A percentile compares a stretch with the other conserved stretches of the same genome.
These are phyloP conservation scores for Acrossocheilus fasciatus DNA, from an alignment of 2,797 vertebrate species.

Conservation along the genomic window DNA sequence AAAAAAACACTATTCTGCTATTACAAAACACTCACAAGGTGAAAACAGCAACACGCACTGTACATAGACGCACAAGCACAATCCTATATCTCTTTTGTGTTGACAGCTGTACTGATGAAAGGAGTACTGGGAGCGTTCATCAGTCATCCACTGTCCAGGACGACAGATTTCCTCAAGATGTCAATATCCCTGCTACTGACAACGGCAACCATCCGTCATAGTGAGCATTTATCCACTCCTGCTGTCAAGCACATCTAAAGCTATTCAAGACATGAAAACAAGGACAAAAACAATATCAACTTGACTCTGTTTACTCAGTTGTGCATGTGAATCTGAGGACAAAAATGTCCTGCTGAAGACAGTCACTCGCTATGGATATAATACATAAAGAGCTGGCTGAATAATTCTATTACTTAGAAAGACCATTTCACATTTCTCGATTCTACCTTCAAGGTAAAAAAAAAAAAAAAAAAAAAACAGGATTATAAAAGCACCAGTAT, in stretches of 20 bases:
- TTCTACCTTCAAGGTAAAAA: background rate
- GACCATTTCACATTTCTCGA: background rate
- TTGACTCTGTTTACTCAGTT: background rate
- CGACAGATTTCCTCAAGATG: slow-evolving; percentile 51
- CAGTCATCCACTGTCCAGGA: slow-evolving; percentile 34
- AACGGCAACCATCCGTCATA: slow-evolving; percentile 36
- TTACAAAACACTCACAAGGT: slow-evolving; percentile 21
- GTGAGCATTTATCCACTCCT: slow-evolving; percentile 21
- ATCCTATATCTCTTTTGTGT: slow-evolving; percentile 32
- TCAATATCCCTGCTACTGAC: slow-evolving; percentile 44
- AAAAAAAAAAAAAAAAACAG: too few relatives aligned
- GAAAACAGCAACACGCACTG: background rate
- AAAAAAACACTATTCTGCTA: slow-evolving; percentile 18
- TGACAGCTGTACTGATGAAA: slow-evolving; percentile 45
- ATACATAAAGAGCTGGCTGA: background rate
- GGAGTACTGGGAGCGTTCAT: slow-evolving; percentile 21
- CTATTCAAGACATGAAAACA: slow-evolving; percentile 9
- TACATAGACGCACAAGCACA: background rate
- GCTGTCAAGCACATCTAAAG: slow-evolving; percentile 35
- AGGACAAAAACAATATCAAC: background rate
- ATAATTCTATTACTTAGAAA: background rate
- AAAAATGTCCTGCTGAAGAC: background rate
- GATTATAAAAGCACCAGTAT: background rate
- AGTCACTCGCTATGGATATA: background rate
- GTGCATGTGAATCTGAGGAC: background rate